phyloP scores from a whole-genome alignment of 2,113 vertebrate genomes.

The Antechinus stuartii region DNA sequence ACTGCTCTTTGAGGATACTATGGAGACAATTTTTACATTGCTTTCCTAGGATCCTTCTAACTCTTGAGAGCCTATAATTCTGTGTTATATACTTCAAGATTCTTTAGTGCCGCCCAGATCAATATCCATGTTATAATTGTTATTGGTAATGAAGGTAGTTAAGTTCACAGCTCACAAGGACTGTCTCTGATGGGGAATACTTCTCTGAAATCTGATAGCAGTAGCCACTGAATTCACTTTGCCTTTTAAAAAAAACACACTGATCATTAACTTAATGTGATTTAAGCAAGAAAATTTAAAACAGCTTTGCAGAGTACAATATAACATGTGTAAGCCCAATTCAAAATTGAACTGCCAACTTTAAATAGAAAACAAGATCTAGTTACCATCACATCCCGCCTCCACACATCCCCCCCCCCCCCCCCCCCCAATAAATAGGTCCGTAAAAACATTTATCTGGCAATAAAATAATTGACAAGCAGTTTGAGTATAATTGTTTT shows the following conservation, averaged over 20 bases:
- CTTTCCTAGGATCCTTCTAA: not conserved
- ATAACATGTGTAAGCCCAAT: conserved; percentile 61
- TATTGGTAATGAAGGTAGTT: conserved; percentile 26
- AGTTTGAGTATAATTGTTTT: conserved; percentile 79
- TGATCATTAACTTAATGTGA: conserved; percentile 65
- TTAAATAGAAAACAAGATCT: conserved; percentile 73
- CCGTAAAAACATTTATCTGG: conserved; percentile 81
- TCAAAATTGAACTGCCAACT: conserved; percentile 55
- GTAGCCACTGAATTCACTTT: conserved; percentile 64
- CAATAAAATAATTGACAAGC: conserved; percentile 80
- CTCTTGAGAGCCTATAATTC: not conserved
- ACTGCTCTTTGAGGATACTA: not conserved
- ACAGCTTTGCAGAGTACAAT: conserved; percentile 64
- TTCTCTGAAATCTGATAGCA: conserved; percentile 44
- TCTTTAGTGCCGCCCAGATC: not conserved
- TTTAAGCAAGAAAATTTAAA: conserved; percentile 49
- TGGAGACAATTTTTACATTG: not conserved
- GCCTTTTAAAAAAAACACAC: conserved; percentile 61
- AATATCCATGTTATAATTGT: conserved; percentile 23
- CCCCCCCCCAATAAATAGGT: conserved; percentile 69
- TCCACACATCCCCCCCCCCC: too few species aligned
- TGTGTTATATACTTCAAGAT: not conserved
- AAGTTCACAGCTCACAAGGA: conserved; percentile 58
- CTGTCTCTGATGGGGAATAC: conserved; percentile 54
- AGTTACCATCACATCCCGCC: conserved; percentile 58